phyloP scores from a whole-genome alignment of 2,888 invertebrate genomes.

The Altica lythri region DNA sequence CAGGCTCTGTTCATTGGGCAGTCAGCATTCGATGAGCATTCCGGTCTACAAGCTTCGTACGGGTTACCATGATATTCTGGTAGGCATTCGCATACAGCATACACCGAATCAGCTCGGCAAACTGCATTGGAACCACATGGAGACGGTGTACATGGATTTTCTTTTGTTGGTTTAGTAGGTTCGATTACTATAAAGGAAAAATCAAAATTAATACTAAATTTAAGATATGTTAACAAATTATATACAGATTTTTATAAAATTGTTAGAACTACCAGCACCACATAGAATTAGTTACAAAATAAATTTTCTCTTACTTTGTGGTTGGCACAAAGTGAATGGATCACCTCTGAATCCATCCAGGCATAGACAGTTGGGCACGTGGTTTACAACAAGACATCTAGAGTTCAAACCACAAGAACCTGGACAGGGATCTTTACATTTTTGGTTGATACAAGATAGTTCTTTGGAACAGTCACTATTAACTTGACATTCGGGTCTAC shows the following conservation, averaged over 20 bases:
- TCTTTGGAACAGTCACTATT: slow-evolving; percentile 73
- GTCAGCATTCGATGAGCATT: slow-evolving; percentile 84
- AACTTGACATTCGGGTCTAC: slow-evolving; percentile 75
- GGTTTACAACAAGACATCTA: slow-evolving; percentile 73
- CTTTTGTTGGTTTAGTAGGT: slow-evolving; percentile 50
- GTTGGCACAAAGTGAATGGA: slow-evolving; percentile 67
- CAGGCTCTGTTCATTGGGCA: slow-evolving; percentile 82
- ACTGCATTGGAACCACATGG: slow-evolving; percentile 83
- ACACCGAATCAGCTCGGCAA: slow-evolving; percentile 71
- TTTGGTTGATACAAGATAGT: slow-evolving; percentile 71
- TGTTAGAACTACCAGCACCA: slow-evolving; percentile 12
- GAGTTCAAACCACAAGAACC: slow-evolving; percentile 76
- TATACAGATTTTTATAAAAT: neutral
- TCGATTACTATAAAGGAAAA: neutral
- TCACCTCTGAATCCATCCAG: slow-evolving; percentile 69
- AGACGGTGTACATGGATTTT: slow-evolving; percentile 78
- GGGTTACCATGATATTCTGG: slow-evolving; percentile 77
- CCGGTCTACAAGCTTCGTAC: slow-evolving; percentile 77
- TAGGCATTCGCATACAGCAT: slow-evolving; percentile 76
- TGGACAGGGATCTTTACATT: slow-evolving; percentile 75
- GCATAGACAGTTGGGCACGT: slow-evolving; percentile 76
- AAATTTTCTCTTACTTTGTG: slow-evolving; percentile 62
- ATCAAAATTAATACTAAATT: neutral
- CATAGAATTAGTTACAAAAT: slow-evolving; percentile 19
- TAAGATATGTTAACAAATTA: slow-evolving; percentile 1